Evolutionary conservation across 2,113 vertebrate species (phyloP).

Genomic region (Neogobius melanostomus): DNA sequence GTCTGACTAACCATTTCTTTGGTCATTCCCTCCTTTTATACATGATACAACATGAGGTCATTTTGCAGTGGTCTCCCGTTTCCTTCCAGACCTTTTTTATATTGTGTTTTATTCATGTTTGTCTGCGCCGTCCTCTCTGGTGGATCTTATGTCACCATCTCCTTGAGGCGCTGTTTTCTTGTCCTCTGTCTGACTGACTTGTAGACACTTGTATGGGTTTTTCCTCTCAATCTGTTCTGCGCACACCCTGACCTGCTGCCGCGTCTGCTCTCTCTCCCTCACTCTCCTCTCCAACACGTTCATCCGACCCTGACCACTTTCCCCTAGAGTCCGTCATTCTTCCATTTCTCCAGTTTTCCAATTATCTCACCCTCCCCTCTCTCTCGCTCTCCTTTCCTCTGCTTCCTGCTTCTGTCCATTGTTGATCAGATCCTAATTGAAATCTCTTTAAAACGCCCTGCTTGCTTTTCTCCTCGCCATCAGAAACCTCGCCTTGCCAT

Average conservation of each 20-base stretch:
- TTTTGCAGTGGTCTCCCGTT: background rate
- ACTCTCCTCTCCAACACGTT: background rate
- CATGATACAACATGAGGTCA: background rate
- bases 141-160: background rate
- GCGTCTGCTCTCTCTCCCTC: background rate
- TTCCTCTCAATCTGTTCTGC: slow-evolving; percentile 19
- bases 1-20: no score
- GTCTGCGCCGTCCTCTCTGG: slow-evolving; percentile 21
- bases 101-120: background rate
- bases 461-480: slow-evolving; percentile 4
- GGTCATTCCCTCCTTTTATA: background rate
- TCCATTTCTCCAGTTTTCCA: slow-evolving; percentile 26
- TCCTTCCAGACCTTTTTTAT: background rate
- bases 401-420: slow-evolving; percentile 54
- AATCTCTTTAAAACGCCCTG: background rate
- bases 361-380: slow-evolving; percentile 44
- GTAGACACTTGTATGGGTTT: slow-evolving; percentile 57
- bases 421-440: slow-evolving; percentile 11
- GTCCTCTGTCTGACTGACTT: slow-evolving; percentile 55
- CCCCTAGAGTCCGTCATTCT: slow-evolving; percentile 31
- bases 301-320: slow-evolving; percentile 40
- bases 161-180: slow-evolving; percentile 30
- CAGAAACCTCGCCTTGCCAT: background rate
- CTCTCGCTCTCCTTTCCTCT: slow-evolving; percentile 26
- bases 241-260: slow-evolving; percentile 53